A percentile compares a stretch with the other conserved stretches of the same genome.
phyloP scores from a whole-genome alignment of 2,113 vertebrate genomes.

The Callocephalon fimbriatum region DNA sequence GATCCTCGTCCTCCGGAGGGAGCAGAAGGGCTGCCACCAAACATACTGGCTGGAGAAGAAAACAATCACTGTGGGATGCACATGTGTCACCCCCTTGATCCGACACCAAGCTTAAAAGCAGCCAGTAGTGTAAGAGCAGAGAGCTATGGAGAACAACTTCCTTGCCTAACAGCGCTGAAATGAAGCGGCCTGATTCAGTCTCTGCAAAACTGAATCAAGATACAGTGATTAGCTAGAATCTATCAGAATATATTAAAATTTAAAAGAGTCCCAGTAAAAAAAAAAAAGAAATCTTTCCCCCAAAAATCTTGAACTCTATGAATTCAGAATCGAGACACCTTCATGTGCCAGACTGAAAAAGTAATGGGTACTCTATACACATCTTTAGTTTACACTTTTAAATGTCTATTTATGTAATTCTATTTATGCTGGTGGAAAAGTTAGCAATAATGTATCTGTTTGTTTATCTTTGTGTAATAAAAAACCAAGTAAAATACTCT shows the following conservation, averaged over 20 bases:
- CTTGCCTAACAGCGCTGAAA: fast-evolving
- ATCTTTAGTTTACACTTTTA: not conserved
- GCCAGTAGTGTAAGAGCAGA: fast-evolving
- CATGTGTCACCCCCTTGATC: constrained; percentile 70
- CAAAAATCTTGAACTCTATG: fast-evolving
- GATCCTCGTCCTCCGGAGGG: constrained; percentile 73
- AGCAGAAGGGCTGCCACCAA: constrained; percentile 48
- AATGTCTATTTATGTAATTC: constrained; percentile 27
- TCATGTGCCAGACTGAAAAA: not conserved
- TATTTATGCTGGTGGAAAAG: constrained; percentile 28
- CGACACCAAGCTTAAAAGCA: not conserved
- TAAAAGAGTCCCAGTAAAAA: not conserved
- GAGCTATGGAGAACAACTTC: fast-evolving
- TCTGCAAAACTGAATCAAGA: not conserved
- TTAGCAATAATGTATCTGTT: not conserved
- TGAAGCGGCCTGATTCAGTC: not conserved
- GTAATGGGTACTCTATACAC: not conserved
- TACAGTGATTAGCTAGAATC: not conserved
- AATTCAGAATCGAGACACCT: not conserved
- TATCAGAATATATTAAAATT: not conserved
- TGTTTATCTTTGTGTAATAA: constrained; percentile 51
- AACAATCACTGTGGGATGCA: constrained; percentile 75
- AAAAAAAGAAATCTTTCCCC: not conserved
- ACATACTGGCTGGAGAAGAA: constrained; percentile 75
- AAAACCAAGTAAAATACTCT: not conserved